Conservation (phyloP, 2,113 vertebrate species). For the Alethe diademata region DNA sequence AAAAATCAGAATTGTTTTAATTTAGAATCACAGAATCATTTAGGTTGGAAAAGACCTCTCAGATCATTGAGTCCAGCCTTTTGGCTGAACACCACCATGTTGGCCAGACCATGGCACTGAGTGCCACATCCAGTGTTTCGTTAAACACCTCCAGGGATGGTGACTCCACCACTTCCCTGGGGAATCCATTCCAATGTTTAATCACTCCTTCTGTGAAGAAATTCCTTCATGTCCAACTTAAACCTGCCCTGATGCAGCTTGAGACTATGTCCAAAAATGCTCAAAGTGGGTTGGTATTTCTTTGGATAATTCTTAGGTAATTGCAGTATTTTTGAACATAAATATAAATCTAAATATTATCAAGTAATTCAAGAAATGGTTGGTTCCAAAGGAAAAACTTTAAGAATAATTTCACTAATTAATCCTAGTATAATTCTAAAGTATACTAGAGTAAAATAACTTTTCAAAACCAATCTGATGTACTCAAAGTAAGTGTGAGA, state of each 20-base stretch:
- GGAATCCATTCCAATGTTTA: neutral
- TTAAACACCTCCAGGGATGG: neutral
- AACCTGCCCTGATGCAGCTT: neutral
- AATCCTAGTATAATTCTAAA: neutral
- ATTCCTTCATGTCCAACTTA: neutral
- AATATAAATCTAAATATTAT: neutral
- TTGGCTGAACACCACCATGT: neutral
- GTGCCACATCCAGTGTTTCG: fast-evolving
- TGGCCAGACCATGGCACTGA: neutral
- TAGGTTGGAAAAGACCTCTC: neutral
- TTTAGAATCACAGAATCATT: neutral
- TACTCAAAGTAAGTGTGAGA: neutral
- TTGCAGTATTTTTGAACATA: neutral
- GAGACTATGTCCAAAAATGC: neutral
- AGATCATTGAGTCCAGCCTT: neutral
- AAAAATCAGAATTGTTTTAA: neutral
- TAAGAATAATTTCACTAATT: neutral
- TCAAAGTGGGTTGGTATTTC: neutral
- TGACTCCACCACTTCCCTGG: neutral
- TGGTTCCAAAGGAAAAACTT: neutral
- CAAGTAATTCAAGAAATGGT: neutral
- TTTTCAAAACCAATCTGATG: neutral
- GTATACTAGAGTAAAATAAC: neutral
- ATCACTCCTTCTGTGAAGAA: neutral
- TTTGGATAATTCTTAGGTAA: neutral